Conservation (phyloP, 1,140 invertebrate species). For the Tyrophagus putrescentiae region DNA sequence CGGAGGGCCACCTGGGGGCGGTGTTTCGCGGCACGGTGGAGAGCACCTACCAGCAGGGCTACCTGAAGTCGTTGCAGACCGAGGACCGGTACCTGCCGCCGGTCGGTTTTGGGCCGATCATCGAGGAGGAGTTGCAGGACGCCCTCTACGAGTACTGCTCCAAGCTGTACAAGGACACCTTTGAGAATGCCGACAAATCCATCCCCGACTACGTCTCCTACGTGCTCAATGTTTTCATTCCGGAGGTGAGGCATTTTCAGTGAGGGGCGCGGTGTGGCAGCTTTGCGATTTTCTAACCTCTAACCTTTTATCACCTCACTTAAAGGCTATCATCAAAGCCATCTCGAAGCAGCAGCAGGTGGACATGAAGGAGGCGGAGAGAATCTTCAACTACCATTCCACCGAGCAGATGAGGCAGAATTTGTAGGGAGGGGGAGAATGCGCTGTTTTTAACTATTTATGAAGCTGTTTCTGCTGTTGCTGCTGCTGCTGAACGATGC, state of each 20-base stretch:
- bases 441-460: too few species aligned
- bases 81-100: conserved; percentile 8
- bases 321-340: conserved; percentile 7
- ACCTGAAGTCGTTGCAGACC: conserved; percentile 15
- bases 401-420: not conserved
- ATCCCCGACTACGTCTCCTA: conserved; percentile 14
- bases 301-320: not conserved
- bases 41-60: conserved; percentile 16
- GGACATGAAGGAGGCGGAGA: not conserved
- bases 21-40: conserved; percentile 16
- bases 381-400: conserved; percentile 2
- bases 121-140: conserved; percentile 24
- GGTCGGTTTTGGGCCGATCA: conserved; percentile 23
- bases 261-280: not conserved
- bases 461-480: too few species aligned
- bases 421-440: too few species aligned
- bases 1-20: conserved; percentile 1
- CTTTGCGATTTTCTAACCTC: not conserved
- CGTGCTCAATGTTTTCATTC: conserved; percentile 24
- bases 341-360: not conserved
- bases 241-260: conserved; percentile 19
- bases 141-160: conserved; percentile 23
- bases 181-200: too few species aligned
- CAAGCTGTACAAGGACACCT: conserved; percentile 21
- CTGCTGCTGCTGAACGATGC: too few species aligned